Conservation (phyloP, 2,888 invertebrate species). For the Polietes domitor region DNA sequence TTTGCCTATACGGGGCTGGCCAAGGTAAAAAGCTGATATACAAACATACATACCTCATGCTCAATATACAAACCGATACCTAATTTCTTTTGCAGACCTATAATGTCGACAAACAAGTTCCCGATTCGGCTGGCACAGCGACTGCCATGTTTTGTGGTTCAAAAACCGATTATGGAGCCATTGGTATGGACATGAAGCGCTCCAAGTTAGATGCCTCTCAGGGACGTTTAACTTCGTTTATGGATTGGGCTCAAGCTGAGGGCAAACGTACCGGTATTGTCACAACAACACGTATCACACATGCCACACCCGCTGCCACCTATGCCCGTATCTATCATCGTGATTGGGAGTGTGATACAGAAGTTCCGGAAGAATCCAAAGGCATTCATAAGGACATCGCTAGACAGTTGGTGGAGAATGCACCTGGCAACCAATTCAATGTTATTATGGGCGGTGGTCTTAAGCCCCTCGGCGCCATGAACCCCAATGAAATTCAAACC, state of each 20-base stretch:
- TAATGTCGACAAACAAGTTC: slow-evolving; percentile 86
- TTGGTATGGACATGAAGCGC: slow-evolving; percentile 81
- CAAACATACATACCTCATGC: not conserved
- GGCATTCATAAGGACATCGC: slow-evolving; percentile 83
- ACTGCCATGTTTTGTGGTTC: slow-evolving; percentile 86
- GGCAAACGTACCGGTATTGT: slow-evolving; percentile 85
- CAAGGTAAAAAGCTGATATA: slow-evolving; percentile 81
- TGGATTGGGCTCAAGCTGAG: slow-evolving; percentile 83
- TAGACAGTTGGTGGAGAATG: slow-evolving; percentile 84
- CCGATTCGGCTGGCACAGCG: slow-evolving; percentile 87
- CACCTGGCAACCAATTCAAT: slow-evolving; percentile 84
- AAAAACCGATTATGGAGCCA: slow-evolving; percentile 83
- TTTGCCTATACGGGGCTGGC: slow-evolving; percentile 84
- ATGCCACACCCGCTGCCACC: slow-evolving; percentile 85
- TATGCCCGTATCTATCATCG: slow-evolving; percentile 83
- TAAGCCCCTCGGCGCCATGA: slow-evolving; percentile 80
- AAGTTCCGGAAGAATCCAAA: slow-evolving; percentile 78
- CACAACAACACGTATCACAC: slow-evolving; percentile 85
- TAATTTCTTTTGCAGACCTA: slow-evolving; percentile 83
- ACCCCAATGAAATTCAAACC: slow-evolving; percentile 68
- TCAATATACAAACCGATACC: not conserved
- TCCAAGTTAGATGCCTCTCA: slow-evolving; percentile 76
- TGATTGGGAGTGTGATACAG: slow-evolving; percentile 84
- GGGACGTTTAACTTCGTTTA: slow-evolving; percentile 81
- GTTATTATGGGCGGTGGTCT: slow-evolving; percentile 85